A percentile compares a stretch with the other conserved stretches of the same genome.
phyloP scores from a whole-genome alignment of 1,140 invertebrate species.

The Euura saliciscinereae region DNA sequence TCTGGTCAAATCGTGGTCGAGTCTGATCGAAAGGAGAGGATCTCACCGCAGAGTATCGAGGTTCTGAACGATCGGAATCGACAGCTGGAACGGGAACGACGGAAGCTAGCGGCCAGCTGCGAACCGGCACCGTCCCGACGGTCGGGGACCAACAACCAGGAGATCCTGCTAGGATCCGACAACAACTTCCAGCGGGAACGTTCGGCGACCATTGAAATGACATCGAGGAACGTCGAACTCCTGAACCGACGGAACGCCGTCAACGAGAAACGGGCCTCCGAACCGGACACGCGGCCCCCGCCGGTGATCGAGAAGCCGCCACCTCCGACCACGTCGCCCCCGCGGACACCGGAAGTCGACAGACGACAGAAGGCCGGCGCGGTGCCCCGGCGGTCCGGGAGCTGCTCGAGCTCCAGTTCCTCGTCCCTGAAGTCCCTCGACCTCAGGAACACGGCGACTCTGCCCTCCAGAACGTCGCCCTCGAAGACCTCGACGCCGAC shows the following conservation, averaged over 20 bases:
- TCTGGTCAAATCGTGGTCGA: conserved; percentile 39
- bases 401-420: conserved; percentile 47
- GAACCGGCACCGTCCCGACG: conserved; percentile 35
- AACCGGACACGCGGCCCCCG: conserved; percentile 19
- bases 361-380: conserved; percentile 25
- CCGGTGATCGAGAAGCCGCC: conserved; percentile 31
- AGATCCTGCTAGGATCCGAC: not conserved
- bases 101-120: conserved; percentile 49
- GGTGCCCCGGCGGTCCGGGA: conserved; percentile 42
- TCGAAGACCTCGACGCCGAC: conserved; percentile 9
- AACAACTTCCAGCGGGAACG: conserved; percentile 50
- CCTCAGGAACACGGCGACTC: conserved; percentile 23
- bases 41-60: conserved; percentile 53
- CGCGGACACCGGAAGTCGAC: conserved; percentile 33
- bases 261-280: conserved; percentile 32
- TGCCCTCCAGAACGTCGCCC: conserved; percentile 27
- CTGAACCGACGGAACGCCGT: conserved; percentile 49
- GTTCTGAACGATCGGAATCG: conserved; percentile 53
- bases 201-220: conserved; percentile 56
- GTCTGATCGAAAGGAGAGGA: conserved; percentile 40
- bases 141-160: not conserved
- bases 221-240: conserved; percentile 54
- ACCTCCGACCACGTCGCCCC: conserved; percentile 35
- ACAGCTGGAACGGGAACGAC: conserved; percentile 47
- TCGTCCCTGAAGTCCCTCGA: conserved; percentile 38